These are phyloP conservation scores for Potamarius usumacintae DNA, from an alignment of 2,113 vertebrate species.

Conservation along the genomic window DNA sequence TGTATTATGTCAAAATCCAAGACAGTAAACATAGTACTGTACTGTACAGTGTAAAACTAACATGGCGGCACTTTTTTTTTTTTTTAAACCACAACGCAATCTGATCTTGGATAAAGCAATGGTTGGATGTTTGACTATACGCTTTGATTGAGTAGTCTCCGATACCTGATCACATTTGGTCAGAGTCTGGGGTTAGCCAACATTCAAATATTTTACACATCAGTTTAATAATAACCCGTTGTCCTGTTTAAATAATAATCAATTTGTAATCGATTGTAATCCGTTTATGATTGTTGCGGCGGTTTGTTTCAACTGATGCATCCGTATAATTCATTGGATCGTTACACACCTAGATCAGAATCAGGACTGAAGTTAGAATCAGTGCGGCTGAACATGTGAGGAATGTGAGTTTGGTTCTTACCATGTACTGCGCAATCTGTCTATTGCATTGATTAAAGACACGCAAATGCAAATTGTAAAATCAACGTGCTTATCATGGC, in stretches of 20 bases:
- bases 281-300: neutral
- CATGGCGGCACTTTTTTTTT: too few relatives aligned
- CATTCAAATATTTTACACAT: too few relatives aligned
- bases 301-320: neutral
- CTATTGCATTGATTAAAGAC: neutral
- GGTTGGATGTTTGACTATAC: neutral
- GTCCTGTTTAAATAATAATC: neutral
- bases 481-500: neutral
- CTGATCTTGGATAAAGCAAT: neutral
- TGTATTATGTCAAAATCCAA: neutral
- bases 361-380: neutral
- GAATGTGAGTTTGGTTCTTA: neutral
- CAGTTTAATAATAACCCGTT: neutral
- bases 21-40: neutral
- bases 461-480: neutral
- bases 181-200: neutral
- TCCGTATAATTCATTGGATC: neutral
- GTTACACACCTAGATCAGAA: neutral
- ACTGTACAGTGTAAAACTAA: neutral
- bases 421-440: neutral
- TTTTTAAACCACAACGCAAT: neutral
- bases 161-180: neutral
- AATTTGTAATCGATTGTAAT: too few relatives aligned
- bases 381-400: neutral
- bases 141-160: neutral